phyloP scores from a whole-genome alignment of 2,113 vertebrate species.

The Calyptomena viridis region DNA sequence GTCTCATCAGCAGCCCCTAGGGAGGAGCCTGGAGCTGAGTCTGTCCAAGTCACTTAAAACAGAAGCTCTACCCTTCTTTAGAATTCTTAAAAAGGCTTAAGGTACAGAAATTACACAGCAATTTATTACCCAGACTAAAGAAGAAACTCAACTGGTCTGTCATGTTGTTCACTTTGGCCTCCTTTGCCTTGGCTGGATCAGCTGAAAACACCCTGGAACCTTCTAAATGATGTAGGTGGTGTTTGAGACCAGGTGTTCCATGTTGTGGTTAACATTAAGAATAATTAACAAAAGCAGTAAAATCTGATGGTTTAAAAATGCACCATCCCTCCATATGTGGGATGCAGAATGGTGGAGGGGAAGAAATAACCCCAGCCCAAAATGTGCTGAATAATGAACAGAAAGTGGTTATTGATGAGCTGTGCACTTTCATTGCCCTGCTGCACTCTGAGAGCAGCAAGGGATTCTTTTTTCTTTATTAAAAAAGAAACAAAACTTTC shows the following conservation, averaged over 20 bases:
- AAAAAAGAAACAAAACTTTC: not conserved
- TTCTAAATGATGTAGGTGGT: not conserved
- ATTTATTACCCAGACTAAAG: not conserved
- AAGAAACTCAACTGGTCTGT: not conserved
- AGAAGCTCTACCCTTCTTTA: not conserved
- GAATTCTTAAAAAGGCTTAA: not conserved
- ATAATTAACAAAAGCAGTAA: not conserved
- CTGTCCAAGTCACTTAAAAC: not conserved
- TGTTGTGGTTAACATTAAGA: not conserved
- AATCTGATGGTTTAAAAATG: not conserved
- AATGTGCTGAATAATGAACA: slow-evolving; percentile 29
- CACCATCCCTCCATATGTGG: not conserved
- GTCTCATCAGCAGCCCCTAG: not conserved
- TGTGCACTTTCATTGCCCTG: slow-evolving; percentile 5
- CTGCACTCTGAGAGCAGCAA: not conserved
- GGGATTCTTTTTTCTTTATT: not conserved
- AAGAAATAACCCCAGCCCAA: not conserved
- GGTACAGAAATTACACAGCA: not conserved
- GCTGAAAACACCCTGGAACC: not conserved
- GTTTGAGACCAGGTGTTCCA: not conserved
- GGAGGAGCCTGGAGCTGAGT: not conserved
- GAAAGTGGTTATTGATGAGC: slow-evolving; percentile 49
- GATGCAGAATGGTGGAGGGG: not conserved
- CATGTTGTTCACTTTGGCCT: not conserved
- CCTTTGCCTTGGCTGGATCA: not conserved